Percentiles rank a stretch among this genome's conserved stretches.
phyloP scores from a whole-genome alignment of 2,888 invertebrate species.

The Elmis aenea region DNA sequence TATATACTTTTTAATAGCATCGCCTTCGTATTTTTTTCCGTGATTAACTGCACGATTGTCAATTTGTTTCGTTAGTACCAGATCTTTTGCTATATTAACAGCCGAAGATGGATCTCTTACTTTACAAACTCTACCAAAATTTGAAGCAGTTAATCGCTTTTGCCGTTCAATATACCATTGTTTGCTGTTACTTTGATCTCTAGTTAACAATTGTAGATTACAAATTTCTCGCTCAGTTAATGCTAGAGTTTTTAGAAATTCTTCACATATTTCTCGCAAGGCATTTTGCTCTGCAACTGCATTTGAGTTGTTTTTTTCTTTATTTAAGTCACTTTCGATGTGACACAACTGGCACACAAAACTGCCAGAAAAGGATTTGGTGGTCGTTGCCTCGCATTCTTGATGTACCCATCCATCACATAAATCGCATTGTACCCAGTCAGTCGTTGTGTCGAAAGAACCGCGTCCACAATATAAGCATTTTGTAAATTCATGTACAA shows the following conservation, averaged over 20 bases:
- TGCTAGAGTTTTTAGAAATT: no score
- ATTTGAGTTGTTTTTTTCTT: no score
- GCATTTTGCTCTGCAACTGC: no score
- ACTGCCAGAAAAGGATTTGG: no score
- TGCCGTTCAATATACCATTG: not conserved
- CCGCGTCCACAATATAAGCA: not conserved
- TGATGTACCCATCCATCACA: not conserved
- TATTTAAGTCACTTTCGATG: no score
- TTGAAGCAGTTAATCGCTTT: not conserved
- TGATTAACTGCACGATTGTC: not conserved
- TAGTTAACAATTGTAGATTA: no score
- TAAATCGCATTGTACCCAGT: not conserved
- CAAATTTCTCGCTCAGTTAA: no score
- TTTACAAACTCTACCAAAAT: not conserved
- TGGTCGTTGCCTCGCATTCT: no score
- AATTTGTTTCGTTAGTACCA: not conserved
- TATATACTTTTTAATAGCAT: not conserved
- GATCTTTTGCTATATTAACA: not conserved
- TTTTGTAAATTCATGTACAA: not conserved
- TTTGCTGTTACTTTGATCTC: not conserved
- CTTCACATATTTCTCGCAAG: no score
- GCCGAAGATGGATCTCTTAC: not conserved
- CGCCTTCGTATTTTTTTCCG: not conserved
- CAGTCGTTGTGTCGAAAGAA: not conserved
- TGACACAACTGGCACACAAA: no score